Base-by-base conservation (phyloP, 2,888 invertebrate genomes). In the Urechis unicinctus region DNA sequence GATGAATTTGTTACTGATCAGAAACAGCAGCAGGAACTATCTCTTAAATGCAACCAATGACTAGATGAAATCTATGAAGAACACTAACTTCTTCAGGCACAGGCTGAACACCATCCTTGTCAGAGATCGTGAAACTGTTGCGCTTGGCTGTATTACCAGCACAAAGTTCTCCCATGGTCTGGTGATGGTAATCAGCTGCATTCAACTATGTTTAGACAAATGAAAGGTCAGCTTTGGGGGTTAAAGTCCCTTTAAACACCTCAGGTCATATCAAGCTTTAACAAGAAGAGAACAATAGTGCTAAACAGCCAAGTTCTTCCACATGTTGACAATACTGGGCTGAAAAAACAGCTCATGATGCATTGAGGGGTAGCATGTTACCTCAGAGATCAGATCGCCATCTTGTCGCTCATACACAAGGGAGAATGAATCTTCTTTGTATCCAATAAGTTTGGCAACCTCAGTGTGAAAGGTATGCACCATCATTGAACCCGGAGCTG, bases 401-500 rank as follows among this genome's bases (percentile, higher is more conserved):
- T 31, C 50, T 36, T 9, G 50, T 45, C 52, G 42, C 54, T 61
- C 59, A 50, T 64, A 63, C 21, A 46, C 51, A 41, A 64, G 36
- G 28, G 45, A 25, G 52, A 62, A 58, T 9, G 58, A 46, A 4
- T 31, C 56, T 9, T 36, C 45, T 17, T 48, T 49, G 66, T 80
- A 82, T 55, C 78, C 75, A 65, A 79, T 81, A 55, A 77, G 72
- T 44, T 73, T 71, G 3, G 79, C 79, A 29, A 83, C 79, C 59
- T 82, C 81, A 44, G 76, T 70, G 46, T 83, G 77, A 50, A 84
- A 71, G 30, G 77, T 73, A 29, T 73, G 70, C 30, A 82, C 79
- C 5, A 76, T 70, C 53, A 76, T 80, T 17, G 81, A 77, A 17
- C 79, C 78, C 24, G 80, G 78, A 64, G 79, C 67, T 58, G 75